These are phyloP conservation scores for Aplidium turbinatum DNA, from an alignment of 23 tunicate genomes.

Conservation along the genomic window DNA sequence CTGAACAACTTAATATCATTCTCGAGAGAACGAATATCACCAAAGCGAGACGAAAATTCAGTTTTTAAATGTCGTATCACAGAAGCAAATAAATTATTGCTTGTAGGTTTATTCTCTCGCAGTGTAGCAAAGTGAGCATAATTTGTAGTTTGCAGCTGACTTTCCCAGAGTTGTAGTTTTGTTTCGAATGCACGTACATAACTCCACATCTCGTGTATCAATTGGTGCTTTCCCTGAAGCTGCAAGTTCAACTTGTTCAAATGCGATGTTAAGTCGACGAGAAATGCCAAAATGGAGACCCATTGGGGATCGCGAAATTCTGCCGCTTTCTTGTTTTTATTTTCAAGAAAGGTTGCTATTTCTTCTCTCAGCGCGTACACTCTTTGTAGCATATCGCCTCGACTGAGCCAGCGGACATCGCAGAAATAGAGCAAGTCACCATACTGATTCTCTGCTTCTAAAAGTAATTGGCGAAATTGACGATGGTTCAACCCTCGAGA, in stretches of 20 bases:
- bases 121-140: conserved; percentile 67
- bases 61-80: too few species aligned
- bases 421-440: conserved; percentile 68
- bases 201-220: conserved; percentile 80
- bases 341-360: conserved; percentile 47
- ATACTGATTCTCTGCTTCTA: conserved; percentile 77
- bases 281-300: conserved; percentile 61
- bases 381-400: conserved; percentile 59
- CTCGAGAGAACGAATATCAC: too few species aligned
- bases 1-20: too few species aligned
- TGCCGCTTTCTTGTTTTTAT: conserved; percentile 35
- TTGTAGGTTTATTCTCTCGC: too few species aligned
- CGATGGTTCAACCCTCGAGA: conserved; percentile 52
- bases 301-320: conserved; percentile 67
- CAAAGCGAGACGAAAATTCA: too few species aligned
- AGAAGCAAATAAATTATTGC: too few species aligned
- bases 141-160: conserved; percentile 55
- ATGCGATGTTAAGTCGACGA: conserved; percentile 65
- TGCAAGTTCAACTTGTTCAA: conserved; percentile 72
- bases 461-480: conserved; percentile 64
- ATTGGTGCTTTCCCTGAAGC: conserved; percentile 62
- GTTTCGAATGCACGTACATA: conserved; percentile 60
- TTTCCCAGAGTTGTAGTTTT: conserved; percentile 76
- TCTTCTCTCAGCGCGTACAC: conserved; percentile 45
- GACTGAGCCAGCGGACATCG: conserved; percentile 75